Conservation (phyloP, 2,113 vertebrate species). For the Montifringilla adamsi region DNA sequence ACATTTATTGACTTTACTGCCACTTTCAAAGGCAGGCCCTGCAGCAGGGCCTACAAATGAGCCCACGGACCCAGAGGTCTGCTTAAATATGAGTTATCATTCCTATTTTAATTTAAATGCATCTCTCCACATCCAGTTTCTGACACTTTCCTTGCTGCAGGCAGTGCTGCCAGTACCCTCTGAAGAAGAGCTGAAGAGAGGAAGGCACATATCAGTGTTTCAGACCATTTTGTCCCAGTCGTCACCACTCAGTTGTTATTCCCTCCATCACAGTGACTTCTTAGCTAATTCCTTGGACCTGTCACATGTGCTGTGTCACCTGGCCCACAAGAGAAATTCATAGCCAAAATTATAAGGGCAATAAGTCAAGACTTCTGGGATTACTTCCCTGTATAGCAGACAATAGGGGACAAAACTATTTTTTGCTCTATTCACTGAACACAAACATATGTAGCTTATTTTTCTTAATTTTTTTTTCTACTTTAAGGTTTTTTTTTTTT, state of each 20-base stretch:
- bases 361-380: background rate
- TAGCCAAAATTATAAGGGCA: background rate
- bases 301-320: background rate
- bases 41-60: background rate
- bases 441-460: background rate
- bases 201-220: background rate
- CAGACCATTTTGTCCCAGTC: background rate
- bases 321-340: background rate
- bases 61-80: too few species aligned
- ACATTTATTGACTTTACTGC: background rate
- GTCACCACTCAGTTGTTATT: background rate
- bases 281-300: background rate
- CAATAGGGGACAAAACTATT: background rate
- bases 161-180: background rate
- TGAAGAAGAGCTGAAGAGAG: background rate
- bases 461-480: background rate
- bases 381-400: background rate
- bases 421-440: background rate
- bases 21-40: background rate
- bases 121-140: background rate
- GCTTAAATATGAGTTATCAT: fast-evolving
- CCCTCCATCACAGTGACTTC: background rate
- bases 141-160: background rate
- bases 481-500: background rate
- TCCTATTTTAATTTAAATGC: background rate